Percentiles rank a stretch among this genome's conserved stretches.
Conservation (phyloP, 2,797 vertebrate genomes). For the Sebastes steindachneri region DNA sequence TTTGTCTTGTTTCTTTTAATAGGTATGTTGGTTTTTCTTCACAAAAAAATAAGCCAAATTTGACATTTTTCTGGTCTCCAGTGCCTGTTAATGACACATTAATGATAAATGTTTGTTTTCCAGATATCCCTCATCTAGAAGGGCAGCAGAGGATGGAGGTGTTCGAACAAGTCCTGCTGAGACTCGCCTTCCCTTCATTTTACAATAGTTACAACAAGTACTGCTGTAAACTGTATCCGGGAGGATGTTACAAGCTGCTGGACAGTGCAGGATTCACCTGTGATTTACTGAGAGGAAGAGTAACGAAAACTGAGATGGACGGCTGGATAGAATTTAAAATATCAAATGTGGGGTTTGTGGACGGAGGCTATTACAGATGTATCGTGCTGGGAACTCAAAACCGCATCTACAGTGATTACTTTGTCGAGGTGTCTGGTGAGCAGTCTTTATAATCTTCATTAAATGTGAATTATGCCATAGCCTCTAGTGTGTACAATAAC, state of each 20-base stretch:
- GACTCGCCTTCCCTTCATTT: slow-evolving; percentile 54
- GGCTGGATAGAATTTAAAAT: slow-evolving; percentile 75
- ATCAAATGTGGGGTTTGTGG: slow-evolving; percentile 50
- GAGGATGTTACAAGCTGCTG: slow-evolving; percentile 57
- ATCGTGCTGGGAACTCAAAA: slow-evolving; percentile 22
- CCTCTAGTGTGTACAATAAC: neutral
- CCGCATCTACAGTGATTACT: slow-evolving; percentile 61
- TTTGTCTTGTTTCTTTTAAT: slow-evolving; percentile 66
- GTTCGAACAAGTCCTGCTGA: slow-evolving; percentile 64
- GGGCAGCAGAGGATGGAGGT: slow-evolving; percentile 57
- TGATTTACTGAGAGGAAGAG: slow-evolving; percentile 65
- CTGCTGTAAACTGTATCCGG: slow-evolving; percentile 73
- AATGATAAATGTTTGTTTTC: slow-evolving; percentile 36
- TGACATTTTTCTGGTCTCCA: neutral
- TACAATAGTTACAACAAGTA: slow-evolving; percentile 65
- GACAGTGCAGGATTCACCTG: slow-evolving; percentile 64
- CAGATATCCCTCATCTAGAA: slow-evolving; percentile 57
- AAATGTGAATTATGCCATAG: neutral
- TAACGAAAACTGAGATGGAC: slow-evolving; percentile 42
- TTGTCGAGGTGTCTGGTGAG: slow-evolving; percentile 73
- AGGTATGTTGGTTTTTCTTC: slow-evolving; percentile 32
- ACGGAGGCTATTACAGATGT: slow-evolving; percentile 80
- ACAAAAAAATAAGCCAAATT: neutral
- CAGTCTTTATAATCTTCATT: neutral
- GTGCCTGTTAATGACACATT: neutral